These are phyloP conservation scores for Pollenia griseotomentosa DNA, from an alignment of 2,888 invertebrate species.

Conservation along the genomic window DNA sequence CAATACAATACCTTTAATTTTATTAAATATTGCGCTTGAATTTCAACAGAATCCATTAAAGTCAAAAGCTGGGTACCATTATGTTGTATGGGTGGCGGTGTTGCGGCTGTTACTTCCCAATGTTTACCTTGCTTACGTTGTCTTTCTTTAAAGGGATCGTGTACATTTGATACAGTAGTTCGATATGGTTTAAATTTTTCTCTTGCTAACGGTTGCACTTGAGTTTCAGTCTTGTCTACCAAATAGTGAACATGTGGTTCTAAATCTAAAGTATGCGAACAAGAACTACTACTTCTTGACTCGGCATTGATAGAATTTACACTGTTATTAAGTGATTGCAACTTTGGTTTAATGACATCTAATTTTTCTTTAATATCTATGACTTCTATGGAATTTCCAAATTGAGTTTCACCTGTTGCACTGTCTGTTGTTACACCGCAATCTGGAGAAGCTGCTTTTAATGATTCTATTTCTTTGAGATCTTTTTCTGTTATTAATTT, in stretches of 20 bases:
- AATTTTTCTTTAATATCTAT: conserved; percentile 76
- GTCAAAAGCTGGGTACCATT: conserved; percentile 79
- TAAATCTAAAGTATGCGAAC: conserved; percentile 61
- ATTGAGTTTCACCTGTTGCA: background rate
- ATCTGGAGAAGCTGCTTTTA: conserved; percentile 75
- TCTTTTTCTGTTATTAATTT: conserved; percentile 81
- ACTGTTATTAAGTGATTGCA: conserved; percentile 50
- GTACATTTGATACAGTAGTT: conserved; percentile 82
- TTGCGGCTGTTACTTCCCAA: conserved; percentile 84
- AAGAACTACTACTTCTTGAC: conserved; percentile 52
- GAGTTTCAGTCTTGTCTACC: conserved; percentile 79
- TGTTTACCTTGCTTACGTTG: conserved; percentile 79
- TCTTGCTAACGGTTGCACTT: conserved; percentile 67
- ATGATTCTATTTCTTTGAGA: conserved; percentile 81
- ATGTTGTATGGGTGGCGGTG: conserved; percentile 82
- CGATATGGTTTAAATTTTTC: conserved; percentile 82
- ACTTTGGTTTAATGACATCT: conserved; percentile 67
- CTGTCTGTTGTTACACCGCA: conserved; percentile 41
- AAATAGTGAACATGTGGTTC: conserved; percentile 82
- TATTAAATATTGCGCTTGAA: conserved; percentile 80
- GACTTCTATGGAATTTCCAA: conserved; percentile 41
- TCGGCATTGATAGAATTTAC: conserved; percentile 32
- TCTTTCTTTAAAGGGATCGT: conserved; percentile 82
- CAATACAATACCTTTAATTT: conserved; percentile 79
- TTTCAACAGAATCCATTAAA: conserved; percentile 81